Conservation (phyloP, 2,797 vertebrate genomes). For the Prunella strophiata region DNA sequence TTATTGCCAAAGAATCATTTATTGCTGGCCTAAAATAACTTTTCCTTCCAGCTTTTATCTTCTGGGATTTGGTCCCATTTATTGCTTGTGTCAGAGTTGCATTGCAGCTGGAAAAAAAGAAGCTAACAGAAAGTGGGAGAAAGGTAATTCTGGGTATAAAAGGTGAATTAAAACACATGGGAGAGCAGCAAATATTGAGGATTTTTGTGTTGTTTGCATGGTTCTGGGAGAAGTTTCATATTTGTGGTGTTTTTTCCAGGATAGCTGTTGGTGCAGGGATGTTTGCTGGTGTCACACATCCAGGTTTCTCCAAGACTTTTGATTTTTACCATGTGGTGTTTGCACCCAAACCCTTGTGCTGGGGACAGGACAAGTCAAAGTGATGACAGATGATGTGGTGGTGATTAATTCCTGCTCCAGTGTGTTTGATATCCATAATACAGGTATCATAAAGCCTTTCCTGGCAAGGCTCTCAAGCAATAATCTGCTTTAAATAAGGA, state of each 20-base stretch:
- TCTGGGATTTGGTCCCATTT: not conserved
- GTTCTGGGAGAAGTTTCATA: not conserved
- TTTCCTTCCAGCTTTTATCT: not conserved
- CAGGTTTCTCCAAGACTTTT: not conserved
- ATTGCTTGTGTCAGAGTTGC: not conserved
- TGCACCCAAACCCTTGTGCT: not conserved
- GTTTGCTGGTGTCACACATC: not conserved
- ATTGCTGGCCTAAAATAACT: not conserved
- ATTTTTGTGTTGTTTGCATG: not conserved
- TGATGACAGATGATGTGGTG: fast-evolving
- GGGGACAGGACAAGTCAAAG: not conserved
- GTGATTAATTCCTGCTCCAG: not conserved
- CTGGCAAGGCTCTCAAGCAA: not conserved
- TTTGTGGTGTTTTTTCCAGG: not conserved
- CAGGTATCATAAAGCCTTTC: not conserved
- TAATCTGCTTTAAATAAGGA: not conserved
- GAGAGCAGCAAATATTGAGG: not conserved
- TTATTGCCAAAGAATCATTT: not conserved
- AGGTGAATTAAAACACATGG: not conserved
- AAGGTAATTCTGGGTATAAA: not conserved
- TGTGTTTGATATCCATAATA: not conserved
- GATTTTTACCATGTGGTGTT: not conserved
- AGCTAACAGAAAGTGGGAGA: not conserved
- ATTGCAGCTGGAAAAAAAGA: not conserved
- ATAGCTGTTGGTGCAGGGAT: fast-evolving